Conservation (phyloP, 1,140 invertebrate genomes). For the Adoxophyes honmai region DNA sequence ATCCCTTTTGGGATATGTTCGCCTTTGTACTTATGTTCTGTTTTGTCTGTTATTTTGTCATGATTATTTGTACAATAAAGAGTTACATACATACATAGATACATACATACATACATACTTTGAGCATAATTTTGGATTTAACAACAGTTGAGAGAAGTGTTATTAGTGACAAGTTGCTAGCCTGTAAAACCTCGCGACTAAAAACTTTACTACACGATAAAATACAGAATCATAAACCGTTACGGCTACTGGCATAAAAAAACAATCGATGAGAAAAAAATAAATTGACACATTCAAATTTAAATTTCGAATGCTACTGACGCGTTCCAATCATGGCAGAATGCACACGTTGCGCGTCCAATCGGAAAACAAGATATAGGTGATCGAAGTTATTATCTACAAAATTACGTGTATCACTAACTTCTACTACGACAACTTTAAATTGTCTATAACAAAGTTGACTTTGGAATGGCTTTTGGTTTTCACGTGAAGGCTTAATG, state of each 20-base stretch:
- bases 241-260: constrained; percentile 35
- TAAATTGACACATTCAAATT: constrained; percentile 46
- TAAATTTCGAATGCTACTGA: constrained; percentile 46
- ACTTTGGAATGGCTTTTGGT: neutral
- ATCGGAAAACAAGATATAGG: constrained; percentile 31
- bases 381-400: neutral
- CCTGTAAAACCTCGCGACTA: no score
- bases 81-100: no score
- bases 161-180: no score
- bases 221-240: no score
- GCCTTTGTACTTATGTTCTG: no score
- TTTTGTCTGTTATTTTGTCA: no score
- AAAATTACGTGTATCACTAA: neutral
- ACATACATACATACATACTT: no score
- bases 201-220: no score
- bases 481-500: neutral
- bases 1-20: no score
- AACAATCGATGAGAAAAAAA: constrained; percentile 22
- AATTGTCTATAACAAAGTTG: neutral
- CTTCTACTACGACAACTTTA: neutral
- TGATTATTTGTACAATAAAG: no score
- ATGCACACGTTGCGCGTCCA: constrained; percentile 42
- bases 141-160: no score
- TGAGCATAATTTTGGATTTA: no score
- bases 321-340: constrained; percentile 39